Base-by-base conservation (phyloP, 2,113 vertebrate species). In the Oxyura jamaicensis region DNA sequence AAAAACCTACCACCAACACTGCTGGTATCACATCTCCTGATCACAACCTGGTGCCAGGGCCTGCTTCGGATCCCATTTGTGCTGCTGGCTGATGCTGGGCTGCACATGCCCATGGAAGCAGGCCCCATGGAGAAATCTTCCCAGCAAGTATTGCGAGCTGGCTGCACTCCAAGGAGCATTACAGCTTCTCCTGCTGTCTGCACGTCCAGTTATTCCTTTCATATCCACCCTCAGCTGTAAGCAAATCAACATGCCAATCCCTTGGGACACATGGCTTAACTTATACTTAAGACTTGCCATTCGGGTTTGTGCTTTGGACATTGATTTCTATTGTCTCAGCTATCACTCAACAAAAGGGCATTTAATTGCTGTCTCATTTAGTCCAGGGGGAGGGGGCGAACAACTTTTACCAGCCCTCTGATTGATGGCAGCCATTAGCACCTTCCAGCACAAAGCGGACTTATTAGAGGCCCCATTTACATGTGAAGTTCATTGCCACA, bases 281-380 rank as follows among this genome's bases (percentile, higher is more conserved):
- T 97, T 94, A 92, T 82, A 94, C 66, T 96, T 92, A 94, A 93
- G 92, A 92, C 88, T 92, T 96, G 91, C 92, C 88, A 96, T 85
- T 95, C 86, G 92, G 59, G 93, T 88, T 94, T 95, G 90, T 87
- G 73, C 95, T 93, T 92, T 96, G 90, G 93, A 94, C 93, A 93
- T 96, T 96, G 95, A 96, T 94, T 97, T 96, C 86, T 82, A 97
- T 96, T 97, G 92, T 97, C 93, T 96, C 91, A 89, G 93, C 96
- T 94, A 97, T 95, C 95, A 95, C 22, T 39, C 80, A 86, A 96
- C 88, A 96, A 97, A 94, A 91, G 95, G 93, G 90, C 88, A 94
- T 96, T 96, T 97, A 97, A 96, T 96, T 95, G 96, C 96, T 91
- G 92, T 94, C 96, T 97, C 92, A 92, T 97, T 96, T 96, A 92